Evolutionary conservation across 1,140 invertebrate genomes (phyloP).

Genomic region (Scaptomyza pallida): DNA sequence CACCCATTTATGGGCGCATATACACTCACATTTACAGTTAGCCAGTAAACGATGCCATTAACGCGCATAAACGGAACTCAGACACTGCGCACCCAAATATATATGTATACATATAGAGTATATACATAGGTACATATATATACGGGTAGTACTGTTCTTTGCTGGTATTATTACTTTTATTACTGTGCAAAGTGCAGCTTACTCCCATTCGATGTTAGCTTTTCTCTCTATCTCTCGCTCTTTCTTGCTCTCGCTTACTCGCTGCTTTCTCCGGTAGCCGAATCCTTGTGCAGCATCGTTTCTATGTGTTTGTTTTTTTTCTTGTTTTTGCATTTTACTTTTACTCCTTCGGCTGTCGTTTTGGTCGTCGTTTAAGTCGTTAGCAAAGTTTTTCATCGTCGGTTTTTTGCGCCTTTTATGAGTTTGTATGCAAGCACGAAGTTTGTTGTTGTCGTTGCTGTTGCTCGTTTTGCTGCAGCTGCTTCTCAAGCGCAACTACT

Average conservation of each 20-base stretch:
- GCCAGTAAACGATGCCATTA: constrained; percentile 82
- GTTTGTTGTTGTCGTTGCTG: constrained; percentile 44
- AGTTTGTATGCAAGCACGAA: constrained; percentile 65
- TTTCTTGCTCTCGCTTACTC: constrained; percentile 6
- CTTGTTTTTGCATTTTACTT: neutral
- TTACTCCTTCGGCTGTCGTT: constrained; percentile 35
- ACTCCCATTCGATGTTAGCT: constrained; percentile 45
- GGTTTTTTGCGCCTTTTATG: constrained; percentile 63
- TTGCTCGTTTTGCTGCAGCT: constrained; percentile 54
- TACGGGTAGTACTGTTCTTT: constrained; percentile 14
- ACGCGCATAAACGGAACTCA: constrained; percentile 70
- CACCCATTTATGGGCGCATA: constrained; percentile 33
- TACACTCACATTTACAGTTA: constrained; percentile 67
- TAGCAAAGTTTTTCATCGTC: constrained; percentile 72
- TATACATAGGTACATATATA: constrained; percentile 8
- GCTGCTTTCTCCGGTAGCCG: constrained; percentile 21
- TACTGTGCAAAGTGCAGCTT: constrained; percentile 77
- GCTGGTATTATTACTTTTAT: constrained; percentile 74
- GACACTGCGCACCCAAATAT: constrained; percentile 64
- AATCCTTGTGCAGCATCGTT: constrained; percentile 47
- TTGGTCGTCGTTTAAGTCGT: constrained; percentile 70
- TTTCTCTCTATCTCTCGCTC: constrained; percentile 22
- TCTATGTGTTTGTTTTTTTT: constrained; percentile 11
- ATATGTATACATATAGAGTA: constrained; percentile 6
- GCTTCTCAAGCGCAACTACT: constrained; percentile 38